Base-by-base conservation (phyloP, 1,140 invertebrate species). In the Nephotettix cincticeps region DNA sequence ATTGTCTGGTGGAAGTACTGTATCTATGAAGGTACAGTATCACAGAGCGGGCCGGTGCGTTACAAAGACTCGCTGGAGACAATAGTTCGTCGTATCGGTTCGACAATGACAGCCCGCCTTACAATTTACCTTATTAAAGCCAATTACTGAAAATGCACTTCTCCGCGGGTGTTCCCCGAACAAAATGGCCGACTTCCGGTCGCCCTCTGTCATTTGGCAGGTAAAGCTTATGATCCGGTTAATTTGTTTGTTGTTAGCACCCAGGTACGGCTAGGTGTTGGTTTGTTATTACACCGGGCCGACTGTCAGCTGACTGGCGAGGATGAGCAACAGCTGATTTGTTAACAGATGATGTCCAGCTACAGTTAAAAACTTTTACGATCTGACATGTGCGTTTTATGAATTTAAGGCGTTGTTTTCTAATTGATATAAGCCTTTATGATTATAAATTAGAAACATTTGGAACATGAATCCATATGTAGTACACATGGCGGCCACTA, bases 171-270 rank as follows among this genome's bases (percentile, higher is more conserved):
- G 56, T 61, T 61, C 56, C 56, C 13, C 19, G 11, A n/a, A 61
- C 56, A 61, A 61, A 61, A 61, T 61, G 56, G 56, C 56, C 25
- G 56, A 61, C 56, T 61, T 61, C 56, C 56, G 13, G 56, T 61
- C 13, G 56, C 2, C 56, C 56, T 61, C 56, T 61, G 56, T 61
- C 56, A 61, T 61, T 61, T 61, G 56, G 56, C 56, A 61, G 56
- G 56, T 61, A 61, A 61, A 61, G 56, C 14, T 61, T 61, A 61
- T 61, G 56, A 61, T 61, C 56, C 56, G 56, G 56, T 61, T 61
- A 61, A 61, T 61, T 61, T 61, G 56, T 61, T 61, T 61, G 56
- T 61, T 61, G 56, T 61, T 61, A 61, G 56, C 56, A 28, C 56
- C 56, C 56, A 21, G 56, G 25, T 28, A 27, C 4, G 25, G 56